Conservation (phyloP, 1,140 invertebrate genomes). For the Drosophila lacertosa region DNA sequence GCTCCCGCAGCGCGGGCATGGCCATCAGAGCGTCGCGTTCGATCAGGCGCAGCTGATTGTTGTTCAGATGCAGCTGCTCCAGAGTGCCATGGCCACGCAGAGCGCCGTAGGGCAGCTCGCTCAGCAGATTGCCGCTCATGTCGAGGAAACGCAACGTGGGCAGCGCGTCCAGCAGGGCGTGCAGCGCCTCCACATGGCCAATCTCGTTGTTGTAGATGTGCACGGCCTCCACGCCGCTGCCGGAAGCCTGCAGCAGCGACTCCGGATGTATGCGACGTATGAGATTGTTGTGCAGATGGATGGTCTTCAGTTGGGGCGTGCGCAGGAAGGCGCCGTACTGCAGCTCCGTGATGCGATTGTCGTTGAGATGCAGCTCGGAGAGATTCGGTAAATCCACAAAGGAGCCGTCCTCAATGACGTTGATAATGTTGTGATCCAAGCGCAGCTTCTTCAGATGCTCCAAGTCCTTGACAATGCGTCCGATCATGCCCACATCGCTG, state of each 20-base stretch:
- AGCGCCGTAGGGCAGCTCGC: constrained; percentile 90
- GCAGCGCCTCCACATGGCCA: constrained; percentile 88
- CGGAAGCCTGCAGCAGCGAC: constrained; percentile 89
- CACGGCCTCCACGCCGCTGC: constrained; percentile 90
- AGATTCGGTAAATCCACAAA: constrained; percentile 92
- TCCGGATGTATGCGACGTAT: constrained; percentile 92
- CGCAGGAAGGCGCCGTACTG: constrained; percentile 91
- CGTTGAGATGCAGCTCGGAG: constrained; percentile 88
- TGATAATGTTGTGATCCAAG: constrained; percentile 89
- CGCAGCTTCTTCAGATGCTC: constrained; percentile 88
- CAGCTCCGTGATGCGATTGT: constrained; percentile 90
- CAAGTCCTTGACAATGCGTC: constrained; percentile 90
- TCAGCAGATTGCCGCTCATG: constrained; percentile 89
- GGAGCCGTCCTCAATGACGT: constrained; percentile 89
- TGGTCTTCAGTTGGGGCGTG: constrained; percentile 88
- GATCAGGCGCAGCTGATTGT: constrained; percentile 90
- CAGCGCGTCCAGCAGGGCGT: constrained; percentile 89
- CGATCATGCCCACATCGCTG: constrained; percentile 90
- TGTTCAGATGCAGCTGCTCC: constrained; percentile 91
- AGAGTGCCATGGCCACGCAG: constrained; percentile 91
- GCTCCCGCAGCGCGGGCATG: constrained; percentile 92
- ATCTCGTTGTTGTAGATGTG: constrained; percentile 91
- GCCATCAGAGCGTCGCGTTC: constrained; percentile 90
- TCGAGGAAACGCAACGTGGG: constrained; percentile 91
- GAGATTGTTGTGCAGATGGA: constrained; percentile 91